A percentile compares a stretch with the other conserved stretches of the same genome.
Evolutionary conservation across 2,888 invertebrate genomes (phyloP).

Genomic region (Phortica okadai): DNA sequence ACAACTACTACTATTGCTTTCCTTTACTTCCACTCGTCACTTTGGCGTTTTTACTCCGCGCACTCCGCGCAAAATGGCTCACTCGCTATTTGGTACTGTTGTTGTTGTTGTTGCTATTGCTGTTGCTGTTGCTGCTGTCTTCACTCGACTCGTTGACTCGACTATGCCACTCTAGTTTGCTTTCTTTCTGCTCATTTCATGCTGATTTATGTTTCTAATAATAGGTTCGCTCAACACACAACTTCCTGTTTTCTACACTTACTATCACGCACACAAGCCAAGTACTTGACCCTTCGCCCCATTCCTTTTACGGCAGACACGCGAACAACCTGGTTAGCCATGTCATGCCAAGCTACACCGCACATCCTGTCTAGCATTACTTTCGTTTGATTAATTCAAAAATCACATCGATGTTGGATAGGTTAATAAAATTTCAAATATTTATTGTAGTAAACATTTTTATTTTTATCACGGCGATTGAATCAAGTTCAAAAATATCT

Average conservation of each 20-base stretch:
- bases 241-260: conserved; percentile 54
- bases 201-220: conserved; percentile 75
- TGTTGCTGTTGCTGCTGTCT: background rate
- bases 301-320: background rate
- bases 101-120: background rate
- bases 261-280: conserved; percentile 29
- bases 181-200: conserved; percentile 70
- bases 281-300: conserved; percentile 10
- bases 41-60: conserved; percentile 54
- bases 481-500: too few relatives aligned
- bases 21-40: background rate
- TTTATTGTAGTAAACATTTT: conserved; percentile 44
- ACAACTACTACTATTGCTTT: background rate
- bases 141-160: conserved; percentile 20
- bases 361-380: background rate
- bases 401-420: conserved; percentile 39
- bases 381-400: conserved; percentile 7
- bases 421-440: conserved; percentile 57
- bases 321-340: background rate
- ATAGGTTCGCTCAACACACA: conserved; percentile 65
- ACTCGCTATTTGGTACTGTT: background rate
- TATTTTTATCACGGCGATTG: too few relatives aligned
- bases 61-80: conserved; percentile 64
- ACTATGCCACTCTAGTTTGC: conserved; percentile 35
- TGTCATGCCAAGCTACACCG: background rate